A percentile compares a stretch with the other conserved stretches of the same genome.
These are phyloP conservation scores for Tipula lateralis DNA, from an alignment of 2,888 invertebrate genomes.

Conservation along the genomic window DNA sequence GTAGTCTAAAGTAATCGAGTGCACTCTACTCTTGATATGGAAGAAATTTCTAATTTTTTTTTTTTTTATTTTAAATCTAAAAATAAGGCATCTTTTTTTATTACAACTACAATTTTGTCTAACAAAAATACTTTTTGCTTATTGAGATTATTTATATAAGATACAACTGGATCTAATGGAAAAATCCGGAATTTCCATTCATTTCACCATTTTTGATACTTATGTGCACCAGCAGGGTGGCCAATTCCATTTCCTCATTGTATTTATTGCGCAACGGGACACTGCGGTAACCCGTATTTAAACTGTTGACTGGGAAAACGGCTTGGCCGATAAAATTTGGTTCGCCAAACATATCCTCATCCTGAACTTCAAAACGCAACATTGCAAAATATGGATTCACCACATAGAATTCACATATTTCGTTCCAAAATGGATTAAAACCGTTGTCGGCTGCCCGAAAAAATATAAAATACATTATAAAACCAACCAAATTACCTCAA, in stretches of 20 bases:
- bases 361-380: slow-evolving; percentile 81
- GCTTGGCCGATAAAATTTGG: slow-evolving; percentile 95
- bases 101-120: neutral
- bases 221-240: slow-evolving; percentile 80
- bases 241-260: slow-evolving; percentile 88
- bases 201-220: slow-evolving; percentile 51
- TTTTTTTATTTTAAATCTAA: neutral
- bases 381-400: slow-evolving; percentile 78
- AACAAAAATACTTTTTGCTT: neutral
- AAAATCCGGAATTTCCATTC: slow-evolving; percentile 25
- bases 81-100: neutral
- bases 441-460: slow-evolving; percentile 75
- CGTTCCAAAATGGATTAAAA: slow-evolving; percentile 89
- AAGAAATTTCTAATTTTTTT: neutral
- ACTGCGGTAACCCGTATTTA: slow-evolving; percentile 84
- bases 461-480: too few species aligned
- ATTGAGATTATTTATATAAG: neutral
- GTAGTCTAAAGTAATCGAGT: neutral
- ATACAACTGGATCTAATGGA: neutral
- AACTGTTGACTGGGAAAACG: slow-evolving; percentile 78
- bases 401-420: slow-evolving; percentile 76
- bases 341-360: slow-evolving; percentile 97
- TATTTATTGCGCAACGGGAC: slow-evolving; percentile 83
- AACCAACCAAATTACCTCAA: too few species aligned
- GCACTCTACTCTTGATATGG: neutral